Base-by-base conservation (phyloP, 1,140 invertebrate genomes). In the Caenorhabditis brenneri region DNA sequence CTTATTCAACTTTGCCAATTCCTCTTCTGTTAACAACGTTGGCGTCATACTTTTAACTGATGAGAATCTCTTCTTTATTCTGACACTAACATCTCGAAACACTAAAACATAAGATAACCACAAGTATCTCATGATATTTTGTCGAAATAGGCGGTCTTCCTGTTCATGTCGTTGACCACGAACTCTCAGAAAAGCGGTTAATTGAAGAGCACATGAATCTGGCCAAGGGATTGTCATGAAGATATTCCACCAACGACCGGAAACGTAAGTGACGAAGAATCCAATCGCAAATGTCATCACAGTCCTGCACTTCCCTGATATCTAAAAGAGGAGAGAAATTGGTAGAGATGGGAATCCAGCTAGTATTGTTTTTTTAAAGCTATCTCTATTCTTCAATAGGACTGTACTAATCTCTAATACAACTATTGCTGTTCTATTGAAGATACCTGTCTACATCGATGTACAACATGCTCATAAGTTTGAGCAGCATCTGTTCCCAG, bases 51-150 rank as follows among this genome's bases (percentile, higher is more conserved):
- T 12, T 36, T 82, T 49, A 4, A 87, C 83, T 2, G 74, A 85
- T 3, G 85, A 85, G 55, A 86, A 86, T 19, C 85, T 16, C 16
- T 84, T 60, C 19, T 33, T 42, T 29, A 83, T 79, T n/a, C 55
- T 31, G 27, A 69, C 85, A 53, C 69, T 81, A 12, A 87, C 58
- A 24, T 83, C 74, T 19, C 86, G 55, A 53, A 87, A 81, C 5
- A 87, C 84, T 5, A 87, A 33, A 31, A 88, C 84, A 74, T 51
- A 87, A 0, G 87, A 85, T 10, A 87, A 24, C 24, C 31, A 69
- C 42, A 87, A 16, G 65, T 87, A 88, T 36, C 87, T 87, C 48
- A 83, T 74, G 12, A 87, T 85, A 12, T 33, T 85, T 33, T 69
- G 31, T n/a, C 87, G 42, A 19, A 82, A 31, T 5, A 33, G 49